These are phyloP conservation scores for Circaetus gallicus DNA, from an alignment of 2,113 vertebrate species.

Conservation along the genomic window DNA sequence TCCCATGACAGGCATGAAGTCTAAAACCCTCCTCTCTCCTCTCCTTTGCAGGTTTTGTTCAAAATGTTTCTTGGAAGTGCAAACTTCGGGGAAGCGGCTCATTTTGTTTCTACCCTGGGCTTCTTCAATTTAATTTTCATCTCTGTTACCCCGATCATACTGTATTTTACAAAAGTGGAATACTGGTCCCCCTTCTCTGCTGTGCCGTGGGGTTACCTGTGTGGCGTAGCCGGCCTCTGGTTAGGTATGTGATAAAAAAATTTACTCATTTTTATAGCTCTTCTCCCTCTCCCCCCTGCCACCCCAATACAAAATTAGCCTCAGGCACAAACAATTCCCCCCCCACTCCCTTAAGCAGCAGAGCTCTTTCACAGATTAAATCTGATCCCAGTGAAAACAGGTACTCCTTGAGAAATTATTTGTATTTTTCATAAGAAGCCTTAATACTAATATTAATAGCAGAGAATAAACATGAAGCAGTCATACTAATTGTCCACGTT, in stretches of 20 bases:
- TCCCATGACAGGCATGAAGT: background rate
- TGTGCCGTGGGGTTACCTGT: constrained; percentile 95
- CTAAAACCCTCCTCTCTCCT: background rate
- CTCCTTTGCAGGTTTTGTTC: constrained; percentile 86
- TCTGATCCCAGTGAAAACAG: background rate
- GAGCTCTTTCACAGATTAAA: background rate
- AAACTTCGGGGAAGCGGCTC: constrained; percentile 92
- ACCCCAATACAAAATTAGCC: background rate
- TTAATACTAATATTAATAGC: background rate
- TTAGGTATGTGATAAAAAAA: constrained; percentile 77
- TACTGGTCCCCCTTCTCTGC: constrained; percentile 94
- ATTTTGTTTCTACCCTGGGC: constrained; percentile 95
- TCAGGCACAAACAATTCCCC: background rate
- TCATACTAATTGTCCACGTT: background rate
- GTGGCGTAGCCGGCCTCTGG: constrained; percentile 95
- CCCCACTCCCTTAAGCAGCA: background rate
- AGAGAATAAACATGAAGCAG: background rate
- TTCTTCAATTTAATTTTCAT: constrained; percentile 98
- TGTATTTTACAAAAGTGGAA: constrained; percentile 95
- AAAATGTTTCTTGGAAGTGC: constrained; percentile 98
- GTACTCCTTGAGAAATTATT: background rate
- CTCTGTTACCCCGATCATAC: constrained; percentile 90
- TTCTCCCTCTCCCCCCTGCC: background rate
- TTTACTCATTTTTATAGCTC: background rate
- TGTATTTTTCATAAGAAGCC: background rate